Evolutionary conservation across 2,888 invertebrate genomes (phyloP).

Genomic region (Leucoma salicis): DNA sequence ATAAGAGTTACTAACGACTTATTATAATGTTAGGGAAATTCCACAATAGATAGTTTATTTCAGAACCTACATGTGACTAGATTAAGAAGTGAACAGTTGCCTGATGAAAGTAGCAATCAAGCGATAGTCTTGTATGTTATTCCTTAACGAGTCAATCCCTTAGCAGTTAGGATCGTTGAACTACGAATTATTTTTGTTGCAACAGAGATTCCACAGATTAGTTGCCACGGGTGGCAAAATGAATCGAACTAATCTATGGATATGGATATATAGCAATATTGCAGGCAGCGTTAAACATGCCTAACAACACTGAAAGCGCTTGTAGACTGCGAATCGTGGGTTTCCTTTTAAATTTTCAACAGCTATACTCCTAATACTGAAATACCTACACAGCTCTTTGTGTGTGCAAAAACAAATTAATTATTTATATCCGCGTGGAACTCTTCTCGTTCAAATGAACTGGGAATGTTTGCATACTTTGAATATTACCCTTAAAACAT

Average conservation of each 20-base stretch:
- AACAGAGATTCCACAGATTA: no score
- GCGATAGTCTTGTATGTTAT: no score
- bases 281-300: constrained; percentile 19
- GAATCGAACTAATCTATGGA: constrained; percentile 3
- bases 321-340: constrained; percentile 38
- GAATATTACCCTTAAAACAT: constrained; percentile 38
- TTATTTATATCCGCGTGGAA: constrained; percentile 54
- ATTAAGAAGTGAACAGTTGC: no score
- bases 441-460: constrained; percentile 50
- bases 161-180: no score
- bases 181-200: no score
- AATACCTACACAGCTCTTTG: constrained; percentile 44
- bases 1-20: no score
- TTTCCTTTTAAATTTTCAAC: constrained; percentile 62
- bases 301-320: constrained; percentile 48
- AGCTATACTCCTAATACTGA: constrained; percentile 43
- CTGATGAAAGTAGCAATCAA: no score
- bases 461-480: constrained; percentile 45
- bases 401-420: constrained; percentile 70
- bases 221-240: no score
- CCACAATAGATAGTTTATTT: no score
- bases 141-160: no score
- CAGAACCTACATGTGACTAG: no score
- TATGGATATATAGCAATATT: constrained; percentile 4
- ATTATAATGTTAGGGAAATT: no score